Evolutionary conservation across 2,888 invertebrate genomes (phyloP).

Genomic region (Melitaea athalia): DNA sequence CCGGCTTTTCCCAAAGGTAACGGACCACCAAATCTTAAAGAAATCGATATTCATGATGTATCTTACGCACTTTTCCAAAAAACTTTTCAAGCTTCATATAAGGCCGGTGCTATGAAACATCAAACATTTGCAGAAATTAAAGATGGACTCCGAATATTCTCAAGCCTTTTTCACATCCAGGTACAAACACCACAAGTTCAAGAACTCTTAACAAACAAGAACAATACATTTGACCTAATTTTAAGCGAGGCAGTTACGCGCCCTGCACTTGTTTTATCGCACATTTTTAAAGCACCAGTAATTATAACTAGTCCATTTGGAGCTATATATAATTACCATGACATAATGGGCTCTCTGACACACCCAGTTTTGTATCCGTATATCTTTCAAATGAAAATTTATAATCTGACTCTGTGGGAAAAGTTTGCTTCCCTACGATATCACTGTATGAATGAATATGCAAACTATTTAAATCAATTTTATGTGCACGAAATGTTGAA

Average conservation of each 20-base stretch:
- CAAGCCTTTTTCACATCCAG: slow-evolving; percentile 36
- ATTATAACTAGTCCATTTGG: slow-evolving; percentile 50
- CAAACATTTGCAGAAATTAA: slow-evolving; percentile 29
- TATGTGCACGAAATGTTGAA: slow-evolving; percentile 39
- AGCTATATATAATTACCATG: slow-evolving; percentile 36
- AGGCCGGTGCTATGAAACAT: background rate
- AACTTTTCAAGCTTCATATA: background rate
- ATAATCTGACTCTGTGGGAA: slow-evolving; percentile 49
- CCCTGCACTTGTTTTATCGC: slow-evolving; percentile 46
- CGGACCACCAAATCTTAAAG: slow-evolving; percentile 50
- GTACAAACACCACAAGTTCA: slow-evolving; percentile 36
- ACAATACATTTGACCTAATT: slow-evolving; percentile 50
- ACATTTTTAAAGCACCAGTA: slow-evolving; percentile 54
- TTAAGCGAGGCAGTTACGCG: slow-evolving; percentile 48
- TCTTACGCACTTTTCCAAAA: slow-evolving; percentile 49
- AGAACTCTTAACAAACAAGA: slow-evolving; percentile 33
- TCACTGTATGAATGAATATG: slow-evolving; percentile 27
- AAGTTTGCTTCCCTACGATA: slow-evolving; percentile 36
- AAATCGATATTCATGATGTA: slow-evolving; percentile 54
- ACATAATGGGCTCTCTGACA: slow-evolving; percentile 45
- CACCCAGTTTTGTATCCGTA: slow-evolving; percentile 51
- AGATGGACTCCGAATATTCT: background rate
- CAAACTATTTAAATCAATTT: slow-evolving; percentile 24
- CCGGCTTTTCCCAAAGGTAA: slow-evolving; percentile 51
- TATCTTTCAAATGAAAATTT: slow-evolving; percentile 37